Conservation (phyloP, 2,113 vertebrate species). For the Lanius collurio region DNA sequence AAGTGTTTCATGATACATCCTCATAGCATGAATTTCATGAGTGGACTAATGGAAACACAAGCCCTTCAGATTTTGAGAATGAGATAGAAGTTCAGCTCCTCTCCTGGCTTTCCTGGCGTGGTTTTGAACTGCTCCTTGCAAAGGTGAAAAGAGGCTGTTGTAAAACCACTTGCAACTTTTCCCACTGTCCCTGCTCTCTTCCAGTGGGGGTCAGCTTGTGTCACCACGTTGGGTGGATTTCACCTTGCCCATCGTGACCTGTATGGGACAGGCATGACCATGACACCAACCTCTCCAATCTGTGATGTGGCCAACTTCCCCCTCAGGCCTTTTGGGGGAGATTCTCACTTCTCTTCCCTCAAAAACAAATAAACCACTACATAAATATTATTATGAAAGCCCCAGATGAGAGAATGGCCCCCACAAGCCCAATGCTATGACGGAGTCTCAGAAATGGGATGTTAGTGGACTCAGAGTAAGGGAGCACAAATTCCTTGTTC, state of each 20-base stretch:
- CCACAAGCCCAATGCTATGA: fast-evolving
- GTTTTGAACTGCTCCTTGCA: not conserved
- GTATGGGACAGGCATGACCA: not conserved
- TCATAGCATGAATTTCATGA: fast-evolving
- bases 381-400: not conserved
- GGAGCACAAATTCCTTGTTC: not conserved
- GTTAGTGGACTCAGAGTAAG: not conserved
- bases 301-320: not conserved
- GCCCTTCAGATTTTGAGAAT: not conserved
- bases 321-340: not conserved
- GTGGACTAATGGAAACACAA: not conserved
- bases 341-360: not conserved
- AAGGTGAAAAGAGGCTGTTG: not conserved
- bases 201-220: not conserved
- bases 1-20: fast-evolving
- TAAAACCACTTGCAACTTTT: not conserved
- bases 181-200: not conserved
- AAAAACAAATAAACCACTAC: not conserved
- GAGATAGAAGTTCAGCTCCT: not conserved
- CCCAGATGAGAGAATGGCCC: not conserved
- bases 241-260: fast-evolving
- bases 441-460: not conserved
- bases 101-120: not conserved
- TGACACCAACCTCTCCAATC: not conserved
- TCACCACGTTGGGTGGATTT: not conserved